Conservation (phyloP, 2,888 invertebrate species). For the Diplolepis rosae region DNA sequence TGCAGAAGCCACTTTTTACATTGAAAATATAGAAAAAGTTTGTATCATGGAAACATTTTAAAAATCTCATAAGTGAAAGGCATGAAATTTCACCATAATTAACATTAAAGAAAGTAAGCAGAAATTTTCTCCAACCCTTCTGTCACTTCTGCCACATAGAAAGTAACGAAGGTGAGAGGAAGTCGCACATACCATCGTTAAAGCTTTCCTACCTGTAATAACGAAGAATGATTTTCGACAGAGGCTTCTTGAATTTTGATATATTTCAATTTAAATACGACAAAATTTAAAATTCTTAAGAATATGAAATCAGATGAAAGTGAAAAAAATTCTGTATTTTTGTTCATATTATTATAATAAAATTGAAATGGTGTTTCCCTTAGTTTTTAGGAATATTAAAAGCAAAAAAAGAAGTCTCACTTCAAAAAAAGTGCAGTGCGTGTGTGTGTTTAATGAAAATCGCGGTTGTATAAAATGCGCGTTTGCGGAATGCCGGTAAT, state of each 20-base stretch:
- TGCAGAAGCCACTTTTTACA: too few species aligned
- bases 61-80: too few species aligned
- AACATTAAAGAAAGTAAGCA: background rate
- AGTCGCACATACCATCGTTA: conserved; percentile 12
- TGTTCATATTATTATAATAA: too few species aligned
- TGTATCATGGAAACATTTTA: too few species aligned
- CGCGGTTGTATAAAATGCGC: conserved; percentile 16
- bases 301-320: background rate
- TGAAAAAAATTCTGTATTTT: background rate
- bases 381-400: background rate
- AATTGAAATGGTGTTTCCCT: background rate
- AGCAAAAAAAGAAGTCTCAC: background rate
- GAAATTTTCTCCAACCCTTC: background rate
- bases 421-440: background rate
- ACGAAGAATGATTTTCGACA: conserved; percentile 1
- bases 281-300: too few species aligned
- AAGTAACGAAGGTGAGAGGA: conserved; percentile 11
- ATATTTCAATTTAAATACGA: too few species aligned
- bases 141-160: background rate
- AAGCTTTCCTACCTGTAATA: background rate
- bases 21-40: too few species aligned
- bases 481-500: conserved; percentile 27
- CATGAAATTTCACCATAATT: conserved; percentile 5
- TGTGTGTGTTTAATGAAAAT: conserved; percentile 21
- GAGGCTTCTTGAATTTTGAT: background rate